Evolutionary conservation across 1,140 invertebrate genomes (phyloP).

Genomic region (Mactra quadrangularis): DNA sequence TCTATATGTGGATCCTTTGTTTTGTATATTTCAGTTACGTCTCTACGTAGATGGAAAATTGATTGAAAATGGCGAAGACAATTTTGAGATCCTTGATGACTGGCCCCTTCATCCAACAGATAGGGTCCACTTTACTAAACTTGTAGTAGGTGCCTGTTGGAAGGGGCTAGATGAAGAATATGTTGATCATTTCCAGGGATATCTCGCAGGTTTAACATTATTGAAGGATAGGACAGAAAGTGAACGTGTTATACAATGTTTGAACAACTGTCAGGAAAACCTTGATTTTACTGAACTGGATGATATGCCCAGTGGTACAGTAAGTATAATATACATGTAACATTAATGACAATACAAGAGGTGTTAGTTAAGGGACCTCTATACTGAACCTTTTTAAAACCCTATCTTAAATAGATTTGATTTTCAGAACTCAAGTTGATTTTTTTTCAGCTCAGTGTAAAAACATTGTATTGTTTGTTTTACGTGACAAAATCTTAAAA

Average conservation of each 20-base stretch:
- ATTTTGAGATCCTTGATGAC: slow-evolving; percentile 99
- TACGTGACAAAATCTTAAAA: too few relatives aligned
- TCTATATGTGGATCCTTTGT: too few relatives aligned
- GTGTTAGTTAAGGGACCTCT: too few relatives aligned
- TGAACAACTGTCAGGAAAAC: slow-evolving; percentile 94
- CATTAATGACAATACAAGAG: too few relatives aligned
- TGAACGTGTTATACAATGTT: slow-evolving; percentile 91
- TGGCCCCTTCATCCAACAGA: slow-evolving; percentile 99
- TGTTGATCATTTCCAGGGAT: slow-evolving; percentile 94
- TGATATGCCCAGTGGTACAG: slow-evolving; percentile 88
- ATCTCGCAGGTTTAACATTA: slow-evolving; percentile 93
- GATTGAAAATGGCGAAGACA: slow-evolving; percentile 91
- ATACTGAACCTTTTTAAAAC: too few relatives aligned
- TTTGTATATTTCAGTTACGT: slow-evolving; percentile 85
- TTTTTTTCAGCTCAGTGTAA: too few relatives aligned
- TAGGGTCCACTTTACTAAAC: slow-evolving; percentile 88
- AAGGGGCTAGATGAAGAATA: slow-evolving; percentile 95
- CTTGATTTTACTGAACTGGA: slow-evolving; percentile 91
- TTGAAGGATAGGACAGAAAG: slow-evolving; percentile 92
- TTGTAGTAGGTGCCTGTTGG: slow-evolving; percentile 98
- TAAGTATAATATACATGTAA: slow-evolving; percentile 75
- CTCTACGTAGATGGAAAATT: slow-evolving; percentile 95
- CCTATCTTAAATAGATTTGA: too few relatives aligned
- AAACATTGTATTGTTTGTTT: too few relatives aligned
- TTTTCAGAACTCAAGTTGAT: too few relatives aligned